Conservation (phyloP, 2,113 vertebrate species). For the Otis tarda region DNA sequence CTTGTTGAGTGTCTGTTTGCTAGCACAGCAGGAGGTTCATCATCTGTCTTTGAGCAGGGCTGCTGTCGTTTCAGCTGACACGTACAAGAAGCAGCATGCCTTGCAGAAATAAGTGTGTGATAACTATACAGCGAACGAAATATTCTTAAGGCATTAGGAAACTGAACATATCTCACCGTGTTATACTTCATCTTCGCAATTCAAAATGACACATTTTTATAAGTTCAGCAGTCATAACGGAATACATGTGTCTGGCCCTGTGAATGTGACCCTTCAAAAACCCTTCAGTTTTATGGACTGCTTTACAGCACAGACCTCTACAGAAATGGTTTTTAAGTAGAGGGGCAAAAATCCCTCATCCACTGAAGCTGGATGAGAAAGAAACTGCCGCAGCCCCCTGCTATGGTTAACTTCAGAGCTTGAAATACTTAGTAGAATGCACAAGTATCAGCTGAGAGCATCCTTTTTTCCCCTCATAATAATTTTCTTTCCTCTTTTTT, state of each 20-base stretch:
- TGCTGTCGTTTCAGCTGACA: conserved; percentile 62
- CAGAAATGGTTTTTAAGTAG: neutral
- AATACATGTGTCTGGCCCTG: neutral
- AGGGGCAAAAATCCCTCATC: rapidly evolving
- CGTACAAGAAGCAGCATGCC: conserved; percentile 61
- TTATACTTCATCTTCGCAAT: conserved; percentile 42
- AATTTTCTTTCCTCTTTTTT: neutral
- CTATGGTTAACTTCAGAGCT: neutral
- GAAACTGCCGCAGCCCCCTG: neutral
- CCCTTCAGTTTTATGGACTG: neutral
- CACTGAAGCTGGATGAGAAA: neutral
- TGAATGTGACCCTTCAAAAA: neutral
- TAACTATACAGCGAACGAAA: conserved; percentile 59
- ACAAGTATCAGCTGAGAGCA: neutral
- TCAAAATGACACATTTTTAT: conserved; percentile 65
- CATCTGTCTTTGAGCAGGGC: conserved; percentile 46
- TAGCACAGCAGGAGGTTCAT: conserved; percentile 56
- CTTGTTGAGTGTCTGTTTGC: conserved; percentile 63
- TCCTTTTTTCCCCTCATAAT: neutral
- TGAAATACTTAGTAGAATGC: neutral
- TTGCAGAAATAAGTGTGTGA: conserved; percentile 64
- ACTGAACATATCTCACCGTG: conserved; percentile 27
- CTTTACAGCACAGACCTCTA: neutral
- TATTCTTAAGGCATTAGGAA: conserved; percentile 56
- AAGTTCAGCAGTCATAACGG: conserved; percentile 12